Base-by-base conservation (phyloP, 2,888 invertebrate genomes). In the Cremastobaeus sp. region DNA sequence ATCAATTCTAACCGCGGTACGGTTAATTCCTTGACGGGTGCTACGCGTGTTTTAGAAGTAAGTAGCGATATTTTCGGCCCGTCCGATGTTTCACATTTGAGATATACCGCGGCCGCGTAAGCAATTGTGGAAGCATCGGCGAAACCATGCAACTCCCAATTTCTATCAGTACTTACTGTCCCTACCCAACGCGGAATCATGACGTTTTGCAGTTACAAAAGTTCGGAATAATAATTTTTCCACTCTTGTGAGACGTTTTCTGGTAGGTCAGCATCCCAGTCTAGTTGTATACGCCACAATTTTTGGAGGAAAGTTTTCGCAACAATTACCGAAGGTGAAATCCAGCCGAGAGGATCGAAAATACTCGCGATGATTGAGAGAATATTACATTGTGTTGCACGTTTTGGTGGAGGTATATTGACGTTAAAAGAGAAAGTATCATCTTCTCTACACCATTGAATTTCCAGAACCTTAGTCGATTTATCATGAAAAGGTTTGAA, bases 391-490 rank as follows among this genome's bases (percentile, higher is more conserved):
- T n/a, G n/a, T n/a, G n/a, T n/a, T n/a, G n/a, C n/a, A n/a, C n/a
- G n/a, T n/a, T n/a, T n/a, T n/a, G n/a, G n/a, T n/a, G n/a, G n/a
- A n/a, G n/a, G n/a, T n/a, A n/a, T n/a, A n/a, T n/a, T n/a, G n/a
- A n/a, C n/a, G n/a, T n/a, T n/a, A n/a, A 43, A 43, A 1, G 41
- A 43, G 11, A 43, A 43, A 4, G 5, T 2, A 20, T 43, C 41
- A 39, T 39, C n/a, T 15, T 39, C 17, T 15, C 17, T 15, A 17
- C 21, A 11, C 41, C 41, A 43, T n/a, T 43, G 41, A 11, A 43
- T 43, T 2, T 21, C 41, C n/a, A 43, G 21, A 43, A 43, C 9
- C 11, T 43, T 43, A 20, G 41, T 20, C 1, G 41, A 43, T 1
- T 43, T 11, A 0, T 0, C 1, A n/a, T 43, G 20, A 11, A 43